Evolutionary conservation across 2,888 invertebrate species (phyloP).

Genomic region (Latheticus oryzae): DNA sequence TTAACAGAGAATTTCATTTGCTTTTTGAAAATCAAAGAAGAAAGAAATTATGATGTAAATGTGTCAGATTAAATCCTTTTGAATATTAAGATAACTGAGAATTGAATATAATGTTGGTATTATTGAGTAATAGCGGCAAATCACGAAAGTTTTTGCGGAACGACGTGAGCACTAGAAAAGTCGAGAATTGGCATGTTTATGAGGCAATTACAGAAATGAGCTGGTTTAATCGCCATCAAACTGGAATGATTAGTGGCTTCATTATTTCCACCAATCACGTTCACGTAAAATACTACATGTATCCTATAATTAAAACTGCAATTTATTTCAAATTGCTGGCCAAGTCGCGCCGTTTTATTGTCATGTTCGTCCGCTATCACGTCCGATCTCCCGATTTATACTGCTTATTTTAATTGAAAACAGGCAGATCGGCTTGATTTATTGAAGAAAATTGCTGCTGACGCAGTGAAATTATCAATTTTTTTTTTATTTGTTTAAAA

Average conservation of each 20-base stretch:
- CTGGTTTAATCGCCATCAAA: slow-evolving; percentile 63
- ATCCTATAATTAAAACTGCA: slow-evolving; percentile 63
- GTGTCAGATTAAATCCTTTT: too few relatives aligned
- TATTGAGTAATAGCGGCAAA: slow-evolving; percentile 48
- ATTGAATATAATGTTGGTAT: slow-evolving; percentile 46
- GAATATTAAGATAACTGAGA: too few relatives aligned
- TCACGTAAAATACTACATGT: slow-evolving; percentile 60
- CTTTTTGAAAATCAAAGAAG: too few relatives aligned
- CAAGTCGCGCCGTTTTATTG: slow-evolving; percentile 55
- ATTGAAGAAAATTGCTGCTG: slow-evolving; percentile 42
- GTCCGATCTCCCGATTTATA: slow-evolving; percentile 55
- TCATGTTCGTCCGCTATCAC: slow-evolving; percentile 55
- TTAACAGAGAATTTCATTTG: too few relatives aligned
- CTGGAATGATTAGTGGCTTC: slow-evolving; percentile 64
- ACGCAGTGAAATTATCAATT: slow-evolving; percentile 16
- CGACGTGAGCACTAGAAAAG: slow-evolving; percentile 46
- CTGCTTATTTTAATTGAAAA: slow-evolving; percentile 58
- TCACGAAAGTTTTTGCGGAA: slow-evolving; percentile 47
- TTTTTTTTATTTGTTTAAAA: too few relatives aligned
- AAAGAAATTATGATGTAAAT: too few relatives aligned
- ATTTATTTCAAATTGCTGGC: slow-evolving; percentile 60
- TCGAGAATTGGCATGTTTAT: slow-evolving; percentile 64
- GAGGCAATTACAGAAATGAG: slow-evolving; percentile 65
- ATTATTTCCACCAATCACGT: slow-evolving; percentile 65
- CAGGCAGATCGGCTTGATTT: slow-evolving; percentile 49